A percentile compares a stretch with the other conserved stretches of the same genome.
These are phyloP conservation scores for Ophthalmolycus amberensis DNA, from an alignment of 2,113 vertebrate genomes.

Conservation along the genomic window DNA sequence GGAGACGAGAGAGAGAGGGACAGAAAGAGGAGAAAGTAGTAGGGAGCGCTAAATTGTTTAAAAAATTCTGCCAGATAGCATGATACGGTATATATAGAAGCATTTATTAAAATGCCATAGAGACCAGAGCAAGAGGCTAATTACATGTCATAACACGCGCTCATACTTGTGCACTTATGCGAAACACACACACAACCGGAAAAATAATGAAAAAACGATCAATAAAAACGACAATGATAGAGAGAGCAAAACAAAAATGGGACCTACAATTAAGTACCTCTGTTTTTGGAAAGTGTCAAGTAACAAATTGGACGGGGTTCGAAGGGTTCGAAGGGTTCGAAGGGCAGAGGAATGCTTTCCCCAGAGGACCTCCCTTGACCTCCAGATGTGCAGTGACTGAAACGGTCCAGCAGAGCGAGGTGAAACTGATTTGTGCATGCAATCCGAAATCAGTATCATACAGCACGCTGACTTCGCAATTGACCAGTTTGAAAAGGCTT, in stretches of 20 bases:
- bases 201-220: slow-evolving; percentile 48
- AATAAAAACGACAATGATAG: slow-evolving; percentile 72
- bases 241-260: slow-evolving; percentile 50
- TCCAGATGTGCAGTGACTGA: slow-evolving; percentile 31
- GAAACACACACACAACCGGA: slow-evolving; percentile 14
- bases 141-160: slow-evolving; percentile 71
- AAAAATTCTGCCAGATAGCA: slow-evolving; percentile 57
- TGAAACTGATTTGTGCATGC: slow-evolving; percentile 10
- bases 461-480: not conserved
- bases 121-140: slow-evolving; percentile 72
- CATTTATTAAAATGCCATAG: slow-evolving; percentile 80
- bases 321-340: slow-evolving; percentile 18
- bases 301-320: slow-evolving; percentile 68
- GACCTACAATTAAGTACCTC: slow-evolving; percentile 66
- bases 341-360: slow-evolving; percentile 44
- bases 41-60: slow-evolving; percentile 23
- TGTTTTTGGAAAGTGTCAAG: slow-evolving; percentile 68
- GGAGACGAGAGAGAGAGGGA: not conserved
- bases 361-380: slow-evolving; percentile 54
- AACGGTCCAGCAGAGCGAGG: not conserved
- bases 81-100: slow-evolving; percentile 74
- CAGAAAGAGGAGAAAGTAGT: slow-evolving; percentile 44
- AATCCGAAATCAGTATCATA: not conserved
- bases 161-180: slow-evolving; percentile 1
- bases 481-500: not conserved